Evolutionary conservation across 2,797 vertebrate genomes (phyloP).

Genomic region (Tarsius wallacei): DNA sequence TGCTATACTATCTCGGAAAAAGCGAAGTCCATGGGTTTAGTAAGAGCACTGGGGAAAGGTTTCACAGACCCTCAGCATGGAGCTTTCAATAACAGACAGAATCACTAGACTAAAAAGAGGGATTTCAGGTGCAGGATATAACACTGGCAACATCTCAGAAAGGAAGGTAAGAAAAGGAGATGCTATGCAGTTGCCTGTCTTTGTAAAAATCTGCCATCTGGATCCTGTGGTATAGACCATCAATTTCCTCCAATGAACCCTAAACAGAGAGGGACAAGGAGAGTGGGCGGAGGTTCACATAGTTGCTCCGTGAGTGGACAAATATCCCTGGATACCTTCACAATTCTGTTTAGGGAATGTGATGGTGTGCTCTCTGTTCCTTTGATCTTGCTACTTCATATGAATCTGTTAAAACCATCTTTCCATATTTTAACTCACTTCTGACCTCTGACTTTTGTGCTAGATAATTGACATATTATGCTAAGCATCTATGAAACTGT

Average conservation of each 20-base stretch:
- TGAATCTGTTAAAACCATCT: conserved; percentile 17
- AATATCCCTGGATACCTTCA: background rate
- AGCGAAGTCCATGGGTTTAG: background rate
- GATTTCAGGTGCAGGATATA: background rate
- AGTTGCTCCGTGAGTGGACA: background rate
- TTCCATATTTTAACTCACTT: conserved; percentile 66
- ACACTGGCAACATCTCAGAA: background rate
- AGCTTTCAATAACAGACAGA: background rate
- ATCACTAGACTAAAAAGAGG: background rate
- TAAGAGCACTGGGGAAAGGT: background rate
- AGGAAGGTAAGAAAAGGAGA: conserved; percentile 13
- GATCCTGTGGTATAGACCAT: background rate
- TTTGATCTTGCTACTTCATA: conserved; percentile 6
- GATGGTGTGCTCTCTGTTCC: background rate
- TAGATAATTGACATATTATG: conserved; percentile 34
- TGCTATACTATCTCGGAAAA: background rate
- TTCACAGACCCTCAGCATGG: background rate
- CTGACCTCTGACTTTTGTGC: conserved; percentile 39
- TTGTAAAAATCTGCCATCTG: conserved; percentile 30
- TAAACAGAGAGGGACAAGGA: background rate
- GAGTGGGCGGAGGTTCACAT: background rate
- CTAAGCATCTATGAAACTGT: conserved; percentile 58
- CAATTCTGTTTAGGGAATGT: background rate
- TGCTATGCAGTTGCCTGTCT: background rate
- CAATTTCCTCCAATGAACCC: background rate